Conservation (phyloP, 2,888 invertebrate species). For the Rugalucina vietnamica region DNA sequence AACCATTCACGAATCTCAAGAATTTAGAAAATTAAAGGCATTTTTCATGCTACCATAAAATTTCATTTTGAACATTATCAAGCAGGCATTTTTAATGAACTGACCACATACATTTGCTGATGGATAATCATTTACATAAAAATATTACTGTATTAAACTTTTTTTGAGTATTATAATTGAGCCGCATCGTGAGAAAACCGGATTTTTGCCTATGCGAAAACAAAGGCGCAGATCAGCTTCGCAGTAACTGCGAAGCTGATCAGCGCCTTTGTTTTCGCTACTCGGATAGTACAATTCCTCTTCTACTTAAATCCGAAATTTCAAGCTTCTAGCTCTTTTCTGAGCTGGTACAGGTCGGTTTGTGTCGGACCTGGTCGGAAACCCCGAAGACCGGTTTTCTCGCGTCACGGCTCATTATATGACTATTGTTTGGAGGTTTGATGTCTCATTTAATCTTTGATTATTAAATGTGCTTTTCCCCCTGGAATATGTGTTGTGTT, state of each 20-base stretch:
- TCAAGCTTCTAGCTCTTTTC: too few relatives aligned
- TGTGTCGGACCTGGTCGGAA: neutral
- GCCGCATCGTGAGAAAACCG: too few relatives aligned
- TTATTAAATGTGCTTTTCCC: conserved; percentile 49
- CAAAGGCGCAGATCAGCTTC: too few relatives aligned
- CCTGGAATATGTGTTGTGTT: too few relatives aligned
- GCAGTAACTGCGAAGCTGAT: neutral
- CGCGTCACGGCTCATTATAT: neutral
- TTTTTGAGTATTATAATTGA: too few relatives aligned
- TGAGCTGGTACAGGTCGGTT: neutral
- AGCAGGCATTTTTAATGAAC: neutral
- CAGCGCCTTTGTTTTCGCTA: neutral
- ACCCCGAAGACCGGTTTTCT: neutral
- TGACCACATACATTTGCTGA: too few relatives aligned
- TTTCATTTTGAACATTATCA: neutral
- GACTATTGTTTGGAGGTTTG: conserved; percentile 25
- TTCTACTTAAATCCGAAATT: neutral
- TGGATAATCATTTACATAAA: too few relatives aligned
- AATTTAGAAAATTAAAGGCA: neutral
- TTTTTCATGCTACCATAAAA: neutral
- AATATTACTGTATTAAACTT: too few relatives aligned
- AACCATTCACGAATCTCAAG: neutral
- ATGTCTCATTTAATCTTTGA: conserved; percentile 32
- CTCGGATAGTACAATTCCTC: neutral
- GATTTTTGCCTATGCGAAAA: too few relatives aligned